These are phyloP conservation scores for Aporrectodea caliginosa DNA, from an alignment of 1,140 invertebrate species.

Conservation along the genomic window DNA sequence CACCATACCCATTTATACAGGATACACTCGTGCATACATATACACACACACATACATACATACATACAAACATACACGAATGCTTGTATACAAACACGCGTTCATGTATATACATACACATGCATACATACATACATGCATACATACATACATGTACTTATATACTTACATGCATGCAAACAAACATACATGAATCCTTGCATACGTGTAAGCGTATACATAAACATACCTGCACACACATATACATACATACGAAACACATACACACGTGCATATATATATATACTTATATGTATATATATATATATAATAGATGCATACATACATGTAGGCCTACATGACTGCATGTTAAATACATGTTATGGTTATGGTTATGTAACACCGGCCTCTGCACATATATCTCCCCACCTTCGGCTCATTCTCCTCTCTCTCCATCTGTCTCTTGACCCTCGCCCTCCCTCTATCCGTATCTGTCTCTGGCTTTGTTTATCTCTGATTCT, in stretches of 20 bases:
- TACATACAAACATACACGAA: background rate
- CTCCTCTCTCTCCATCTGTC: too few relatives aligned
- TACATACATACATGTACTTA: slow-evolving; percentile 4
- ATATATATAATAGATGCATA: slow-evolving; percentile 19
- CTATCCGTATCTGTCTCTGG: too few relatives aligned
- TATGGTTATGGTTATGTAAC: too few relatives aligned
- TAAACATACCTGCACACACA: slow-evolving; percentile 13
- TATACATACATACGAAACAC: slow-evolving; percentile 13
- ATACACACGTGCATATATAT: too few relatives aligned
- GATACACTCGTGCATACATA: background rate
- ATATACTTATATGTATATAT: slow-evolving; percentile 7
- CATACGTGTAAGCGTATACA: slow-evolving; percentile 9
- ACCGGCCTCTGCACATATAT: too few relatives aligned
- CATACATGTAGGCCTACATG: slow-evolving; percentile 15
- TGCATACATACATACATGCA: background rate
- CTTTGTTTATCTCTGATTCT: too few relatives aligned
- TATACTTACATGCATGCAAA: slow-evolving; percentile 9
- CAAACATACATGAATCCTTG: slow-evolving; percentile 1
- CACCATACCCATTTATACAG: background rate
- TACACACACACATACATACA: background rate
- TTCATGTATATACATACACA: slow-evolving; percentile 12
- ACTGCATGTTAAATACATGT: too few relatives aligned
- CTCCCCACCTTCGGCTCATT: too few relatives aligned
- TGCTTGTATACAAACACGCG: background rate
- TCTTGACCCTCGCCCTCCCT: too few relatives aligned